A percentile compares a stretch with the other conserved stretches of the same genome.
These are phyloP conservation scores for Sisyra nigra DNA, from an alignment of 2,888 invertebrate species.

Conservation along the genomic window DNA sequence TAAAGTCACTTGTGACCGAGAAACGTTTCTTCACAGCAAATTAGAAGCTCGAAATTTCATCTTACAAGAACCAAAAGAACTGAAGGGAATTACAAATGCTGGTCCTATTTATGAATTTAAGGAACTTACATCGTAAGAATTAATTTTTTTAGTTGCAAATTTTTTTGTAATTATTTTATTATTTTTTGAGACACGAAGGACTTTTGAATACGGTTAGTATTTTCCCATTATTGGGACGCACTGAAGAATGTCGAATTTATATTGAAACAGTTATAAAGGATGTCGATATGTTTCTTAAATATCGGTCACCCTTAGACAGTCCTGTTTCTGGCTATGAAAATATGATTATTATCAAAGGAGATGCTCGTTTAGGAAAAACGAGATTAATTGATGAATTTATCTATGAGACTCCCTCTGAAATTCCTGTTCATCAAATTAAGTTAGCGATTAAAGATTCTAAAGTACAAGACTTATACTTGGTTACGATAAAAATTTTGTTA, in stretches of 20 bases:
- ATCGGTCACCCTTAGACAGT: too few species aligned
- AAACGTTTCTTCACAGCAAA: constrained; percentile 47
- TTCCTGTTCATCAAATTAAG: constrained; percentile 23
- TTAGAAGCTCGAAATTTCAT: constrained; percentile 40
- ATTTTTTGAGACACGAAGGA: neutral
- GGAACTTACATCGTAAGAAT: constrained; percentile 19
- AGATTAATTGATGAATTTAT: constrained; percentile 40
- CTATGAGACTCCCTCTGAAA: constrained; percentile 25
- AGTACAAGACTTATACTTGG: constrained; percentile 18
- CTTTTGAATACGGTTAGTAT: neutral
- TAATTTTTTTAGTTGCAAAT: neutral
- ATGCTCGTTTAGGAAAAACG: constrained; percentile 40
- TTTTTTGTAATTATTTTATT: neutral
- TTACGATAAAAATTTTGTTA: too few species aligned
- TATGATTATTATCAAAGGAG: constrained; percentile 30
- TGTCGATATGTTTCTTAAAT: constrained; percentile 10
- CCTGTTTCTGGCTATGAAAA: too few species aligned
- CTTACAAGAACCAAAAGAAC: constrained; percentile 32
- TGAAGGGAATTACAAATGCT: constrained; percentile 44
- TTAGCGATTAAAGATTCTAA: constrained; percentile 22
- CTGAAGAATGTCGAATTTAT: constrained; percentile 22
- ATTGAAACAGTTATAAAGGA: constrained; percentile 22
- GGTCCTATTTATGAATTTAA: constrained; percentile 48
- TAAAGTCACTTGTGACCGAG: constrained; percentile 45
- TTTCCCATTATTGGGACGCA: constrained; percentile 17